Evolutionary conservation across 2,113 vertebrate species (phyloP).

Genomic region (Furnarius figulus): DNA sequence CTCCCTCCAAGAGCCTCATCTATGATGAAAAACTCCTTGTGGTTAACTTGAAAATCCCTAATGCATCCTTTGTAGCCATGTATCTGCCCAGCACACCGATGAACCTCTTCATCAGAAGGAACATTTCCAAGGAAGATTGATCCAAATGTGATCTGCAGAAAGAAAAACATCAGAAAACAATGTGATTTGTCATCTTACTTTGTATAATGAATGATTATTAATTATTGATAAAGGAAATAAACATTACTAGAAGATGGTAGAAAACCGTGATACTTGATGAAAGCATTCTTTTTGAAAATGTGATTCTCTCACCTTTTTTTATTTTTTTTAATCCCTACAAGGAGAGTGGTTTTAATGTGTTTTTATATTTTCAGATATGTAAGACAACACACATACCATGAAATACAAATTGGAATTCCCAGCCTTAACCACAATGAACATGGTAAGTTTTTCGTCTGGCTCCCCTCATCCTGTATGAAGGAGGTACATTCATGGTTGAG

Average conservation of each 20-base stretch:
- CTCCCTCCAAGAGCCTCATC: conserved; percentile 76
- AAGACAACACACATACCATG: not conserved
- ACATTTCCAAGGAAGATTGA: conserved; percentile 82
- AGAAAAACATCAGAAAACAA: not conserved
- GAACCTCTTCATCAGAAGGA: conserved; percentile 70
- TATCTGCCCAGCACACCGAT: conserved; percentile 46
- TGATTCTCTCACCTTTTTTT: not conserved
- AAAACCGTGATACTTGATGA: not conserved
- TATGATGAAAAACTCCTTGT: conserved; percentile 77
- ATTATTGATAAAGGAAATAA: not conserved
- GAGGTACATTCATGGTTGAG: not conserved
- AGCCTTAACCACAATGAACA: not conserved
- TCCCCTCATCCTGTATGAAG: not conserved
- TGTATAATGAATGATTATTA: not conserved
- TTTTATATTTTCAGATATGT: not conserved
- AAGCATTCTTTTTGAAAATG: accelerated
- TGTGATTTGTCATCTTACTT: not conserved
- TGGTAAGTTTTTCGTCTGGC: not conserved
- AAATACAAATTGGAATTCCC: not conserved
- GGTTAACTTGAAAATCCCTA: conserved; percentile 81
- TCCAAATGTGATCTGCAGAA: conserved; percentile 77
- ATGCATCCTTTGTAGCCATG: conserved; percentile 81
- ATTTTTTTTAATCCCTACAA: not conserved
- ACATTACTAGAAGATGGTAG: not conserved
- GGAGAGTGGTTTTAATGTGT: not conserved